Base-by-base conservation (phyloP, 1,140 invertebrate genomes). In the Agrypnia vestita region DNA sequence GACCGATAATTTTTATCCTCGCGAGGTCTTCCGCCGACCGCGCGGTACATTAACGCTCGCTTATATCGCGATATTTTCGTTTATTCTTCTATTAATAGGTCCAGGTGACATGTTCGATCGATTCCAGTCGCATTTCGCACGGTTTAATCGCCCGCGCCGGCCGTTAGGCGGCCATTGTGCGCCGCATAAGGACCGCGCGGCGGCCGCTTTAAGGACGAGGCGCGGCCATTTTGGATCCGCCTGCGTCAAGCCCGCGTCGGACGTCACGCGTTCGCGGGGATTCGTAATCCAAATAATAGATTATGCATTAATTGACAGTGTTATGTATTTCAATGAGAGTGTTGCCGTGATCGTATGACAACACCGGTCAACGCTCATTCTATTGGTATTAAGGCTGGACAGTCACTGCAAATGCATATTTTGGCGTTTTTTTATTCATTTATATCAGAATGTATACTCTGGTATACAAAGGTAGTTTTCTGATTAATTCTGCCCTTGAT, bases 21-120 rank as follows among this genome's bases (percentile, higher is more conserved):
- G 9, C 15, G 3, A 59, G 9, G 15, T 7, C 55, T 1, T 4
- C 7, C 17, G 21, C 12, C 3, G 55, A 59, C 55, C 11, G 21
- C 21, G 21, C 4, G 17, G 7, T 21, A 59, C 55, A 59, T 59
- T 59, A 59, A 19, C 15, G 15, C 55, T 19, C 25, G 55, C 21
- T 21, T 19, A 11, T 17, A 59, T 59, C 55, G 7, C 55, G 55
- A 59, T 59, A 59, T 59, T 35, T 59, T 59, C 17, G 17, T 13
- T 21, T 35, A 35, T 35, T 59, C 55, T 59, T 59, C 55, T 59
- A 59, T 59, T 10, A 59, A 59, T 59, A 59, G 55, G 55, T 59
- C 12, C 55, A 59, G 55, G 55, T 59, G 55, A 59, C 6, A 59
- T 59, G 55, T 59, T 19, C 1, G 15, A 59, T 59, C 55, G 55